Evolutionary conservation across 1,140 invertebrate genomes (phyloP), one percentile per base, ranked within the genome.

Genomic region (Trichoplusia ni): DNA sequence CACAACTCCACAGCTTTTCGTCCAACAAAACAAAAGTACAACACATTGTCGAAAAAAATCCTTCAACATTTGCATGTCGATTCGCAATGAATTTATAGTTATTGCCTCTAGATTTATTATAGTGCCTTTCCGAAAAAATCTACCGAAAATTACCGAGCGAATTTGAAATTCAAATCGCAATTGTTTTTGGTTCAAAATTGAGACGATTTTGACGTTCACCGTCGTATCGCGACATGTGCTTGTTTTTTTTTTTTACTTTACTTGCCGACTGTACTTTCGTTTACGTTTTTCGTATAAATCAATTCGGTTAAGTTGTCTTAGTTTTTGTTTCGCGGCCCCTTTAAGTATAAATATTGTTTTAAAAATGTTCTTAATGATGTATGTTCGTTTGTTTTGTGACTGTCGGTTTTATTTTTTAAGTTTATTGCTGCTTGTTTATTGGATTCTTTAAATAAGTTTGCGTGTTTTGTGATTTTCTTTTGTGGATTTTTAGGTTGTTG

Each of bases 81-180:
- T 88, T 75, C 69, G 78, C 87, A 90, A 90, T 89, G 88, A 90
- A 90, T 90, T 90, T 90, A 90, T 90, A 68, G 88, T 90, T 90
- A 90, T 90, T 89, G 86, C 82, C 37, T 35, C 51, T 63, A 84
- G 88, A 90, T 90, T 90, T 89, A 90, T 90, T 88, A 76, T 64
- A 47, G 59, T 40, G 72, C 70, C 66, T 81, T 81, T 79, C 29
- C 75, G 77, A 87, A 90, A 84, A 88, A 87, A 85, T 79, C 73
- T 69, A 70, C 69, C 76, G 71, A 83, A 84, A 84, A 86, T 86
- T 80, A 81, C 78, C 83, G 81, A 75, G 69, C 73, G 58, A 77
- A 89, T 89, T 86, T 89, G 77, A 88, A 89, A 81, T 90, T 90
- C 81, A 89, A 88, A 89, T 89, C 49, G 59, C 79, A 71, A 82